Percentiles rank a stretch among this genome's conserved stretches.
These are phyloP conservation scores for Edolisoma coerulescens DNA, from an alignment of 2,113 vertebrate species.

Conservation along the genomic window DNA sequence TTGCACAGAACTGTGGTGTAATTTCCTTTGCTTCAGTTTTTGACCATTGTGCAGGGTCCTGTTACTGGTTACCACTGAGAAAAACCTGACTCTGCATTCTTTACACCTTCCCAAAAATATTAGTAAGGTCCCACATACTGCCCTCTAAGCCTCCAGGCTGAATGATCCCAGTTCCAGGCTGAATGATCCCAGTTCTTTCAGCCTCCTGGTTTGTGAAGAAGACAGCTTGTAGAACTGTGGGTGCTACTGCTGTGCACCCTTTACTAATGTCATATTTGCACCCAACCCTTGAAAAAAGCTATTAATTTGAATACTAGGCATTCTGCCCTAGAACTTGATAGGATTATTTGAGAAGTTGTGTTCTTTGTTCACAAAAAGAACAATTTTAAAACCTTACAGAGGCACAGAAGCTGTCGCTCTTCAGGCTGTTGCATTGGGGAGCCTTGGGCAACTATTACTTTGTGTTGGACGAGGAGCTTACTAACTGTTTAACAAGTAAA, in stretches of 20 bases:
- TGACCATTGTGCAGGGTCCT: not conserved
- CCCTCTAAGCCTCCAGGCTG: not conserved
- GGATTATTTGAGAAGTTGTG: not conserved
- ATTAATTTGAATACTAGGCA: not conserved
- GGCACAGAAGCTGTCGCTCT: not conserved
- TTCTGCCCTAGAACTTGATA: not conserved
- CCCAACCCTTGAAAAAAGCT: not conserved
- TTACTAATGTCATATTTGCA: not conserved
- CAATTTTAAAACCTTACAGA: not conserved
- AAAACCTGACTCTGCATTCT: not conserved
- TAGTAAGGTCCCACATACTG: not conserved
- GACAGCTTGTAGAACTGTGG: not conserved
- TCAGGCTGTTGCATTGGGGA: not conserved
- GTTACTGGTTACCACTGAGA: not conserved
- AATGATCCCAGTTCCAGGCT: not conserved
- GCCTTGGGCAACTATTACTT: not conserved
- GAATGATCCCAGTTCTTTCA: not conserved
- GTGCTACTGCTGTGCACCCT: not conserved
- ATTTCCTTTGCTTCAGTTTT: not conserved
- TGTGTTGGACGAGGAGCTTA: not conserved
- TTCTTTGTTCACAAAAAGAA: not conserved
- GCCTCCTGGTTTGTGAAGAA: not conserved
- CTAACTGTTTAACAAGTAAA: not conserved
- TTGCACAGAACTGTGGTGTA: not conserved
- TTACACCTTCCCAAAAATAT: not conserved